Evolutionary conservation across 1,140 invertebrate genomes (phyloP), one percentile per base, ranked within the genome.

Genomic region (Bombus pascuorum): DNA sequence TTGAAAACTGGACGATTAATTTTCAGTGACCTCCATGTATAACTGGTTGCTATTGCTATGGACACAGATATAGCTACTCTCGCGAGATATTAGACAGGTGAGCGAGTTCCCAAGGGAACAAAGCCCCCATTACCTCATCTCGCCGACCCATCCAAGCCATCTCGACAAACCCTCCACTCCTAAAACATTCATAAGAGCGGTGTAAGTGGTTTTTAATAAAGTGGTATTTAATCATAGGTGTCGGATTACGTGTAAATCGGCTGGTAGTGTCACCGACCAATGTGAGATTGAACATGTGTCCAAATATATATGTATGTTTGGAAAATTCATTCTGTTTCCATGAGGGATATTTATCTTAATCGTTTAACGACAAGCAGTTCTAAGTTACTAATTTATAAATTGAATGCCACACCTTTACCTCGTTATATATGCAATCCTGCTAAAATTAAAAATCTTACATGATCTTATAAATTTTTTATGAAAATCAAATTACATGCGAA

Each of bases 61-160:
- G 91, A 74, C 81, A 81, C 86, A 92, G 86, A 93, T 91, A 93
- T 91, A 92, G 89, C 88, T 91, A 92, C 91, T 93, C 92, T 90
- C 89, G 91, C 90, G 90, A 91, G 94, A 94, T 94, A 94, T 94
- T 94, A 94, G 92, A 93, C 94, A 95, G 91, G 92, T 95, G 94
- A 90, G 85, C 86, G 74, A 81, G 89, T 95, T 95, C 94, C 93
- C 94, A 94, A 80, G 93, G 91, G 93, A 94, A 94, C 94, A 95
- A 95, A 94, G 91, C 86, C 87, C 92, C 93, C 91, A 93, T 93
- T 93, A 93, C 89, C 90, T 88, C 89, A 82, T 91, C 90, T 92
- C 93, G 91, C 91, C 90, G 90, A 86, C 88, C 89, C 85, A 85
- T 91, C 89, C 90, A 70, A 79, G 65, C 57, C 87, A 83, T 76